Evolutionary conservation across 2,888 invertebrate genomes (phyloP).

Genomic region (Parnassius smintheus): DNA sequence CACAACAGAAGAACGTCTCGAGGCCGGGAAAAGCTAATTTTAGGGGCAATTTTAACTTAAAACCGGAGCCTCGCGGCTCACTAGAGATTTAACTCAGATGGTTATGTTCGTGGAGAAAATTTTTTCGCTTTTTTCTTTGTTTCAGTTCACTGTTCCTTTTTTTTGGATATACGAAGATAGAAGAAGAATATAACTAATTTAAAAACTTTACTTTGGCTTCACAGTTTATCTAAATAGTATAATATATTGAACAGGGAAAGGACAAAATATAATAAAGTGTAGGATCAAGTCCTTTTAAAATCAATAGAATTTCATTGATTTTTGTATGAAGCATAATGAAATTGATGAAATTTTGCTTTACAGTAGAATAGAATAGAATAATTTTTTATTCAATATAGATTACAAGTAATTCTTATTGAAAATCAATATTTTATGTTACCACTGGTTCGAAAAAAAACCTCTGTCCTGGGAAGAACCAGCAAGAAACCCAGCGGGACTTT

Average conservation of each 20-base stretch:
- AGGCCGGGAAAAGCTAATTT: constrained; percentile 26
- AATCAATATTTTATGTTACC: too few species aligned
- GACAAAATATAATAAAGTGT: constrained; percentile 5
- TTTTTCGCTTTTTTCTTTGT: constrained; percentile 19
- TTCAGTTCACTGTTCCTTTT: not conserved
- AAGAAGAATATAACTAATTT: not conserved
- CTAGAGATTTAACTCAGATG: constrained; percentile 21
- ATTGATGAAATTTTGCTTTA: too few species aligned
- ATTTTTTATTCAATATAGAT: too few species aligned
- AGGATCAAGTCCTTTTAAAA: constrained; percentile 16
- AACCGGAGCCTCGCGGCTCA: constrained; percentile 9
- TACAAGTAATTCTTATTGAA: too few species aligned
- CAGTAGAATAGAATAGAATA: too few species aligned
- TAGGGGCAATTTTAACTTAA: constrained; percentile 27
- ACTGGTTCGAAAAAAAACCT: too few species aligned
- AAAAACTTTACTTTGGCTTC: not conserved
- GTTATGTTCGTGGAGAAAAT: constrained; percentile 12
- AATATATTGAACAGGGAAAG: too few species aligned
- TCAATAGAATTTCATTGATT: not conserved
- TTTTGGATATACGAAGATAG: not conserved
- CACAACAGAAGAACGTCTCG: constrained; percentile 20
- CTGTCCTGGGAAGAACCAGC: too few species aligned
- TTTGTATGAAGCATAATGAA: not conserved
- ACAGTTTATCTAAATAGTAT: too few species aligned
- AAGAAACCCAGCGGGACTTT: too few species aligned